Evolutionary conservation across 2,797 vertebrate genomes (phyloP).

Genomic region (Notolepis coatsorum): DNA sequence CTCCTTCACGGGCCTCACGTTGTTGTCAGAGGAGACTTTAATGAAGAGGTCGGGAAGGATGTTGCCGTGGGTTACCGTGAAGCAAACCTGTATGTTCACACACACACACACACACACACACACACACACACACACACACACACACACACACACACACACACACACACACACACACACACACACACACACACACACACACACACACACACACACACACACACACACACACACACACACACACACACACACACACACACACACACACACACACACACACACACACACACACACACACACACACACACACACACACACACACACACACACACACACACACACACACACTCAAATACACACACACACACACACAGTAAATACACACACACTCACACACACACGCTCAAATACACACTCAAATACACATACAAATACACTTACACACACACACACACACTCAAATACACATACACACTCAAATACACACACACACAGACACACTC

Average conservation of each 20-base stretch:
- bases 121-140: not conserved
- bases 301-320: not conserved
- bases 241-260: not conserved
- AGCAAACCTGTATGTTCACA: conserved; percentile 28
- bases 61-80: conserved; percentile 42
- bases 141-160: not conserved
- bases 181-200: conserved; percentile 14
- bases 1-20: conserved; percentile 37
- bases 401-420: not conserved
- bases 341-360: no score
- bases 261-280: not conserved
- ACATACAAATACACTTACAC: not conserved
- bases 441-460: not conserved
- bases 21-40: conserved; percentile 25
- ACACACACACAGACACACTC: conserved; percentile 1
- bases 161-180: not conserved
- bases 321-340: conserved; percentile 2
- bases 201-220: not conserved
- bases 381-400: not conserved
- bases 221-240: conserved; percentile 14
- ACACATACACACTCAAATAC: conserved; percentile 10
- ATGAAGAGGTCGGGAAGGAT: conserved; percentile 24
- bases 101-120: not conserved
- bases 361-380: conserved; percentile 11
- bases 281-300: no score